These are phyloP conservation scores for Notocelia uddmanniana DNA, from an alignment of 2,888 invertebrate species.

Conservation along the genomic window DNA sequence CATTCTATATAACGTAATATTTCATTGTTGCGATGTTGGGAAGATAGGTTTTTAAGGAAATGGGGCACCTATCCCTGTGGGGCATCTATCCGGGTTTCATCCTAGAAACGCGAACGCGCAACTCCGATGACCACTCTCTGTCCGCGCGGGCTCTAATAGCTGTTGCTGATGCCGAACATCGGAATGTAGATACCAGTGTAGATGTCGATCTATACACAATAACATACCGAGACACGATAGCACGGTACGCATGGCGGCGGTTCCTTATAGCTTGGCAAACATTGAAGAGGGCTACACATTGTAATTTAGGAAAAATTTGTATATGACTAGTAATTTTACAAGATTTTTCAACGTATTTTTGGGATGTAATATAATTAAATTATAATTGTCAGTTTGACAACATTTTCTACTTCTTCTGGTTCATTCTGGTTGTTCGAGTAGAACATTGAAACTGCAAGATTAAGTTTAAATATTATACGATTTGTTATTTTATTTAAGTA, in stretches of 20 bases:
- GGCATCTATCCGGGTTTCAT: no score
- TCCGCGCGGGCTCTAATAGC: no score
- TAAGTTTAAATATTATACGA: no score
- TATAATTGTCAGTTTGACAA: conserved; percentile 12
- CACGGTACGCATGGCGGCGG: conserved; percentile 68
- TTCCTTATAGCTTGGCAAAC: conserved; percentile 69
- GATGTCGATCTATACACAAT: neutral
- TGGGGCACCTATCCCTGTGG: no score
- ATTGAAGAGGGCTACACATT: conserved; percentile 69
- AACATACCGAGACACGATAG: conserved; percentile 63
- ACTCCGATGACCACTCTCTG: no score
- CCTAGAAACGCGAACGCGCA: no score
- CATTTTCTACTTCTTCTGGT: conserved; percentile 10
- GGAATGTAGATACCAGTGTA: neutral
- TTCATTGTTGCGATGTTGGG: no score
- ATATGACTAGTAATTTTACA: neutral
- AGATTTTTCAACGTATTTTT: neutral
- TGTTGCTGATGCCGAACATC: neutral
- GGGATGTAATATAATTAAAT: neutral
- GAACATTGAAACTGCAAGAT: no score
- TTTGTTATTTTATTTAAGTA: no score
- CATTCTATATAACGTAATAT: no score
- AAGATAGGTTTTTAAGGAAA: no score
- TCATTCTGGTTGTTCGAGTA: neutral
- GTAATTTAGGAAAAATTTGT: conserved; percentile 17